Percentiles rank a stretch among this genome's conserved stretches.
These are phyloP conservation scores for Criorhina ranunculi DNA, from an alignment of 2,888 invertebrate species.

Conservation along the genomic window DNA sequence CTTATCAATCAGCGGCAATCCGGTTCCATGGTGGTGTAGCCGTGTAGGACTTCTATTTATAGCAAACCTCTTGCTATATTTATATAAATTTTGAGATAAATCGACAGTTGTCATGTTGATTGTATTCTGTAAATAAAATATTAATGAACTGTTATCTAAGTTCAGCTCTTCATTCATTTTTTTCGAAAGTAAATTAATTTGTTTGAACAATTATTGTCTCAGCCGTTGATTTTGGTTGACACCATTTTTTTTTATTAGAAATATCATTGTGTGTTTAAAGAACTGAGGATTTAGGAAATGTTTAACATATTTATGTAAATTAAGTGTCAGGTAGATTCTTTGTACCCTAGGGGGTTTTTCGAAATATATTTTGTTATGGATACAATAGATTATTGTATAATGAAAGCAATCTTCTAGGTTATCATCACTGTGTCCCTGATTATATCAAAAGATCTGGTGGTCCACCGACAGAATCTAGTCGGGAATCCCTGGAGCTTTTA, in stretches of 20 bases:
- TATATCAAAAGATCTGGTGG: too few species aligned
- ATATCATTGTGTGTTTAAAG: neutral
- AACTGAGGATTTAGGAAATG: neutral
- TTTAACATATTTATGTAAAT: neutral
- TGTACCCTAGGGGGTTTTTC: neutral
- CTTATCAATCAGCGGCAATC: constrained; percentile 31
- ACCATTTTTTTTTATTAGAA: neutral
- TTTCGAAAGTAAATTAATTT: neutral
- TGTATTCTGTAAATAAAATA: constrained; percentile 28
- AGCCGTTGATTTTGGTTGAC: neutral
- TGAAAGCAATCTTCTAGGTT: too few species aligned
- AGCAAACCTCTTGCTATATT: constrained; percentile 48
- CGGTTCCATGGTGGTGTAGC: constrained; percentile 1
- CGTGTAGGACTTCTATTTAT: constrained; percentile 14
- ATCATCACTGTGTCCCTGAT: too few species aligned
- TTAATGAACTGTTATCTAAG: constrained; percentile 42
- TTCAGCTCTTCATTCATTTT: constrained; percentile 24
- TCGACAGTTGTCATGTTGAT: constrained; percentile 19
- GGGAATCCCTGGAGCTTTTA: too few species aligned
- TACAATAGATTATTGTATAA: too few species aligned
- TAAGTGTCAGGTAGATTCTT: constrained; percentile 1
- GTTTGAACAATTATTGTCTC: neutral
- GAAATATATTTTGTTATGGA: neutral
- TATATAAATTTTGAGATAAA: constrained; percentile 31
- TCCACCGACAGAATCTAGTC: too few species aligned